Percentiles rank a stretch among this genome's conserved stretches.
Evolutionary conservation across 2,797 vertebrate species (phyloP).

Genomic region (Pristis pectinata): DNA sequence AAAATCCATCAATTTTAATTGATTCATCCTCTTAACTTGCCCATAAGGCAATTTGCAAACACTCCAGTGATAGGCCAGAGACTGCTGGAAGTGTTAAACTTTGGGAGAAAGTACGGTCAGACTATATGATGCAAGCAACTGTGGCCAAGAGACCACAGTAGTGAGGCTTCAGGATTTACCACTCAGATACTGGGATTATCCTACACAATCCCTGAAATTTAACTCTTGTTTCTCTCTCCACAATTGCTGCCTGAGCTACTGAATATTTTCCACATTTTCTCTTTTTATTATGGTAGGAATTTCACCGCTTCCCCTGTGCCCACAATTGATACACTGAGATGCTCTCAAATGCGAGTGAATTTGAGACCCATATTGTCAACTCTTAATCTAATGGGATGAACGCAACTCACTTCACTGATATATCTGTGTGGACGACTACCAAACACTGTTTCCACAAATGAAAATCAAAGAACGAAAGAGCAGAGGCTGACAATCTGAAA

Average conservation of each 20-base stretch:
- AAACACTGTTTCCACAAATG: background rate
- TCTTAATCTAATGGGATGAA: too few species aligned
- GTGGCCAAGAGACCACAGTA: background rate
- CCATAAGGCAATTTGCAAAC: background rate
- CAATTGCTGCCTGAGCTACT: too few species aligned
- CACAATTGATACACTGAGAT: too few species aligned
- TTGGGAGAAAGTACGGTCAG: background rate
- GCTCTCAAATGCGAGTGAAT: too few species aligned
- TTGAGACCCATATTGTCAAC: background rate
- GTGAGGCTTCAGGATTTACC: background rate
- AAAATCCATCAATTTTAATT: background rate
- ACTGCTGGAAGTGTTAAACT: background rate
- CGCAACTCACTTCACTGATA: background rate
- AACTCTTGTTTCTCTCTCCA: too few species aligned
- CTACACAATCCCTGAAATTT: too few species aligned
- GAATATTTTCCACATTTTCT: too few species aligned
- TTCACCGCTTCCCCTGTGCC: too few species aligned
- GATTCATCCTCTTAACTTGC: background rate
- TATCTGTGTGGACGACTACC: background rate
- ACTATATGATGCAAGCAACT: background rate
- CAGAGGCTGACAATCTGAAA: too few species aligned
- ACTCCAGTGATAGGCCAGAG: background rate
- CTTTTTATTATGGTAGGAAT: too few species aligned
- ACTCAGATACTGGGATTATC: background rate
- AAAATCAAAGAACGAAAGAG: too few species aligned